phyloP scores from a whole-genome alignment of 2,797 vertebrate species.

The Chloroceryle amazona region DNA sequence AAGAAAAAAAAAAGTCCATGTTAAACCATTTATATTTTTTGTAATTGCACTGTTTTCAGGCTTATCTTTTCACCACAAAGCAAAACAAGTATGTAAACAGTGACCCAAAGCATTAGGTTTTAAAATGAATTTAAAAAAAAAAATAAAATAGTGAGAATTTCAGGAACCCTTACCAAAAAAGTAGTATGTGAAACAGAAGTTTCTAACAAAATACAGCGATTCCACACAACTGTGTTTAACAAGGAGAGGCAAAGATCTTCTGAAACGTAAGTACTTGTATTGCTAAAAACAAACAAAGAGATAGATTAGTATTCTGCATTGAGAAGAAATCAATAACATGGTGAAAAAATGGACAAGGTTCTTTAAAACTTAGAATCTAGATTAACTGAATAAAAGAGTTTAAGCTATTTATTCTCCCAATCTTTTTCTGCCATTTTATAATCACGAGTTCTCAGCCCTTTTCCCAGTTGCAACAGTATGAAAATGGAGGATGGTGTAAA shows the following conservation, averaged over 20 bases:
- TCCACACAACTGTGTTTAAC: constrained; percentile 90
- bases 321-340: neutral
- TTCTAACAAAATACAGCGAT: constrained; percentile 90
- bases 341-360: neutral
- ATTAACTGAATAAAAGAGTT: neutral
- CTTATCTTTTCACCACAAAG: neutral
- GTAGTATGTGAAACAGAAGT: constrained; percentile 89
- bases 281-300: constrained; percentile 82
- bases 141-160: accelerated
- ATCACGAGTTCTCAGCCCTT: neutral
- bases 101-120: neutral
- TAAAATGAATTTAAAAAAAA: neutral
- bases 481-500: neutral
- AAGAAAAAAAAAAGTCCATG: neutral
- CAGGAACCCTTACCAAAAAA: constrained; percentile 89
- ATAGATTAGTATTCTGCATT: neutral
- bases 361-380: neutral
- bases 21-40: neutral
- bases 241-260: constrained; percentile 87
- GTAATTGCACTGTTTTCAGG: neutral
- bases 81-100: neutral
- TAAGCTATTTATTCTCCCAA: neutral
- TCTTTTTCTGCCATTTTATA: neutral
- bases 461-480: neutral
- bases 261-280: constrained; percentile 94